Evolutionary conservation across 2,888 invertebrate species (phyloP).

Genomic region (Sisyra nigra): DNA sequence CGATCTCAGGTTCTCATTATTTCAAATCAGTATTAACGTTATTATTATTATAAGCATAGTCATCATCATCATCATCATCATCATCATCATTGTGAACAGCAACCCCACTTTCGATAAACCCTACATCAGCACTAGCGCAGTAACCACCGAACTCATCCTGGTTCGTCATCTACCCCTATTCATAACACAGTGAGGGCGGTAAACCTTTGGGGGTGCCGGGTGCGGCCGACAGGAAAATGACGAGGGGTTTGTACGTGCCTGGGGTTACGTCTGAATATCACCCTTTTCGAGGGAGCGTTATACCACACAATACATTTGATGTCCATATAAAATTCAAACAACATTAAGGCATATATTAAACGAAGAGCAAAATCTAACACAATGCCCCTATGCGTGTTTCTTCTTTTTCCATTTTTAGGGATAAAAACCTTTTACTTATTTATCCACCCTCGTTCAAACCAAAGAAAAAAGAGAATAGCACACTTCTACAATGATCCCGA

Average conservation of each 20-base stretch:
- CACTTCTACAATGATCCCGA: too few species aligned
- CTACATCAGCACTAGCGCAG: neutral
- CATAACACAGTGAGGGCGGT: neutral
- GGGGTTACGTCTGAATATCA: neutral
- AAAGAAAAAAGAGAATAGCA: too few species aligned
- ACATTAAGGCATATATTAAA: neutral
- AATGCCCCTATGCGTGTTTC: neutral
- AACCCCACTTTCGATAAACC: neutral
- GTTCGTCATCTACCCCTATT: too few species aligned
- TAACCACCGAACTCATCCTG: neutral
- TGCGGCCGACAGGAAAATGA: slow-evolving; percentile 27
- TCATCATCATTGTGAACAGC: neutral
- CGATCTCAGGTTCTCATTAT: too few species aligned
- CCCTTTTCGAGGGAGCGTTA: neutral
- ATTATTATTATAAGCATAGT: too few species aligned
- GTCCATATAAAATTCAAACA: too few species aligned
- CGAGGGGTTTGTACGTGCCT: slow-evolving; percentile 16
- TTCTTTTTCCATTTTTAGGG: neutral
- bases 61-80: too few species aligned
- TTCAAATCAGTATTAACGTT: too few species aligned
- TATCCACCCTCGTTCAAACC: too few species aligned
- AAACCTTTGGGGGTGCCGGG: slow-evolving; percentile 11
- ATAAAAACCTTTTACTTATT: too few species aligned
- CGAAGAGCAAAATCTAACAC: neutral
- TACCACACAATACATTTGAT: too few species aligned